phyloP scores from a whole-genome alignment of 2,888 invertebrate species.

The Meiosimyza decipiens region DNA sequence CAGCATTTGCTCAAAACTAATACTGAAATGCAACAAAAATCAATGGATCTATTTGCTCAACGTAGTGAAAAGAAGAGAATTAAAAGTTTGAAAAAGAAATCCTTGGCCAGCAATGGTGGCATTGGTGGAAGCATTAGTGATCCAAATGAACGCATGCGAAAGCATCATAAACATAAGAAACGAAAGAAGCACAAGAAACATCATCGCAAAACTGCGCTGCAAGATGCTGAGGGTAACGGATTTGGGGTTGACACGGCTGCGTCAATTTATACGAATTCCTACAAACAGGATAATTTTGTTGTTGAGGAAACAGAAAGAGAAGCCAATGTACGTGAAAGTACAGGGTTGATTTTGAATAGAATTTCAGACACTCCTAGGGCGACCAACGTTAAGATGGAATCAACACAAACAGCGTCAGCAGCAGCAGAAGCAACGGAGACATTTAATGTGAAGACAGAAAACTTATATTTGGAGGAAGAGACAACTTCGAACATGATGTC shows the following conservation, averaged over 20 bases:
- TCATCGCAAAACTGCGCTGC: conserved; percentile 57
- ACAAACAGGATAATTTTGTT: conserved; percentile 1
- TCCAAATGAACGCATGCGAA: conserved; percentile 65
- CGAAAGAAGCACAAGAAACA: conserved; percentile 83
- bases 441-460: conserved; percentile 40
- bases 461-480: conserved; percentile 57
- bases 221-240: conserved; percentile 7
- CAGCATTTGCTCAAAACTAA: conserved; percentile 12
- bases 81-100: conserved; percentile 59
- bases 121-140: background rate
- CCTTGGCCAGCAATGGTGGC: conserved; percentile 43
- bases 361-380: background rate
- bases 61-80: conserved; percentile 63
- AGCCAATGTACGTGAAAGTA: background rate
- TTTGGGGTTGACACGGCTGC: conserved; percentile 5
- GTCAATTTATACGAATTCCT: conserved; percentile 14
- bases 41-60: conserved; percentile 58
- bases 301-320: conserved; percentile 34
- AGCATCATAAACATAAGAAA: conserved; percentile 82
- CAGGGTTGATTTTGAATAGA: background rate
- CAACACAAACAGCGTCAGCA: conserved; percentile 1
- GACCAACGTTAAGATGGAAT: conserved; percentile 17
- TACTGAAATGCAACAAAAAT: conserved; percentile 24
- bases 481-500: conserved; percentile 63
- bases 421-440: conserved; percentile 4